Evolutionary conservation across 2,888 invertebrate genomes (phyloP), one percentile per base, ranked within the genome.

Genomic region (Thymelicus acteon): DNA sequence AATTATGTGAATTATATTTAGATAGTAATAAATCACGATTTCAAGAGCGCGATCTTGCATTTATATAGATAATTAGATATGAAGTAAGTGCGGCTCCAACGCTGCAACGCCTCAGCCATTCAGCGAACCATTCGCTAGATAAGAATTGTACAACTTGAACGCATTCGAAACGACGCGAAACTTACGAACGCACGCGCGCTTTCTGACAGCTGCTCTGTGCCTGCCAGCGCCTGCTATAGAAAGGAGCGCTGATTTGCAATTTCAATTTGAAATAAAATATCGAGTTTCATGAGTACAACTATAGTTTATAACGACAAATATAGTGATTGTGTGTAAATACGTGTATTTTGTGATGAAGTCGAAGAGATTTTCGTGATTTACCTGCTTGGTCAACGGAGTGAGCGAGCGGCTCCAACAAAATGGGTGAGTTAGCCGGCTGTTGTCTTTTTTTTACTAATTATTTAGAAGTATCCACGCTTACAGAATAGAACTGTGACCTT

Each of bases 341-440:
- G 84, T 86, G 85, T 77, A 77, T 73, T 80, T 78, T 78, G 88
- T 90, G 86, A 89, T 84, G 80, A 85, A 87, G 88, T 84, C 75
- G 78, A 84, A 73, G 71, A 79, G 78, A 77, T 82, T 78, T 75
- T 76, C 75, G 75, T 82, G 79, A 82, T 77, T 73, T 52, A 74
- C 72, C 73, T 74, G 78, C 76, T 81, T 79, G 76, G 76, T 74
- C 73, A 76, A 77, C 78, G 75, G 77, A 74, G 71, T 76, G 74
- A 80, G 75, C 76, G 75, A 80, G 77, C 77, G 75, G 79, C 78
- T 72, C 58, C 68, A 72, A 80, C 85, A 89, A 88, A 85, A 92
- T 92, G 92, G 92, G 92, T 92, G 85, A 91, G 91, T 91, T 79
- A 78, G 83, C 91, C 90, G 91, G 91, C 83, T 82, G 60, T 72